Conservation (phyloP, 2,797 vertebrate genomes). For the Jordanella pulchra region DNA sequence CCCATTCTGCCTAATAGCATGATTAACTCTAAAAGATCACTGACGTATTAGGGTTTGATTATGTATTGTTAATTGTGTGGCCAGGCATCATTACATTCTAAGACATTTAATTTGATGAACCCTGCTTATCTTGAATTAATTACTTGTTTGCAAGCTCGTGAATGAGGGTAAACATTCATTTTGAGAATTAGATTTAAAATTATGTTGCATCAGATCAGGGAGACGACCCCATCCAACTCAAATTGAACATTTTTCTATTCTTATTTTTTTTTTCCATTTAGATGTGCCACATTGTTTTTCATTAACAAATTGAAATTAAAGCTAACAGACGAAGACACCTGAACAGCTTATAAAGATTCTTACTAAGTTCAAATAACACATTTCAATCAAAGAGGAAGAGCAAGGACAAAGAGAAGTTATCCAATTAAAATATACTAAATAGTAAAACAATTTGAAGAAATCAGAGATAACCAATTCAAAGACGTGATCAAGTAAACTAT, state of each 20-base stretch:
- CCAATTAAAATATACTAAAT: neutral
- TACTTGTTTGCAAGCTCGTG: conserved; percentile 33
- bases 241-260: conserved; percentile 10
- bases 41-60: conserved; percentile 58
- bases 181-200: conserved; percentile 12
- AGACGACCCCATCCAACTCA: conserved; percentile 9
- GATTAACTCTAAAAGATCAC: conserved; percentile 61
- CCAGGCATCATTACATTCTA: conserved; percentile 55
- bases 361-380: conserved; percentile 21
- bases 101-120: conserved; percentile 53
- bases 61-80: conserved; percentile 49
- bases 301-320: neutral
- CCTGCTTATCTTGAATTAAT: conserved; percentile 43
- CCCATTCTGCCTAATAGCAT: conserved; percentile 59
- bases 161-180: conserved; percentile 29
- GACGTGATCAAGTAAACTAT: conserved; percentile 1
- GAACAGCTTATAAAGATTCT: neutral
- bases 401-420: conserved; percentile 2
- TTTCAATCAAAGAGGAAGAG: conserved; percentile 20
- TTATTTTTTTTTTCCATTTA: neutral
- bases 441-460: neutral
- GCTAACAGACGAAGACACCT: no score
- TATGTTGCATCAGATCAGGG: neutral
- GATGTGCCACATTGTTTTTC: neutral
- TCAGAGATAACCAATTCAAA: neutral